Evolutionary conservation across 2,888 invertebrate species (phyloP), one percentile per base, ranked within the genome.

Genomic region (Epirrhoe tristata): DNA sequence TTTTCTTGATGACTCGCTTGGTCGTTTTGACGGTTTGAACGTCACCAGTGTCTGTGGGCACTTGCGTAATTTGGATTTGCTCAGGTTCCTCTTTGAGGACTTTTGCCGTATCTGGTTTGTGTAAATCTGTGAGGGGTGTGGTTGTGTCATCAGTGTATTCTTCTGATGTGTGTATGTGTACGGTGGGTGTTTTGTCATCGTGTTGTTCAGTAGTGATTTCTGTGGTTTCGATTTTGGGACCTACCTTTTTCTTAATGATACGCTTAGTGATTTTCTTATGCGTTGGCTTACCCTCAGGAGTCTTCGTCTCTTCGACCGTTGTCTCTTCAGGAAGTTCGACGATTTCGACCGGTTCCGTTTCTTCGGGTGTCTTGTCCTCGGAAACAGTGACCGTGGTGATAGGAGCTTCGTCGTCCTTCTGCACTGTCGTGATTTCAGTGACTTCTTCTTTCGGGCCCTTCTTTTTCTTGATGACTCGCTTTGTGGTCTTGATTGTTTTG

Each of bases 161-260:
- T 64, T 88, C 87, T 72, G 86, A 76, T 39, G 83, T 84, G 51
- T 87, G 79, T 71, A 91, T 85, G 5, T 88, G 73, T 63, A 87
- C 80, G 77, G 90, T 76, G 73, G 93, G 82, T 82, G 87, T 74
- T 73, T 86, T 88, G 46, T 91, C 88, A n/a, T 73, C 74, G 8
- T 70, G 53, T 50, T 73, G 69, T 67, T 72, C 72, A 5, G 71
- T 66, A 0, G 66, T 66, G 24, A 74, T 70, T 86, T 82, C 63
- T 71, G 76, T 86, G 1, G 72, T 73, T 48, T 67, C 57, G 0
- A 71, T 48, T 39, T 67, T 74, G 0, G 80, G 66, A 67, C 81
- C 81, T 62, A 77, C 71, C 36, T 77, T 54, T 6, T 55, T 61
- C 7, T 53, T 60, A 1, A 56, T 51, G 16, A 81, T 77, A 51